Evolutionary conservation across 1,140 invertebrate species (phyloP).

Genomic region (Pseudomyrmex pallidus): DNA sequence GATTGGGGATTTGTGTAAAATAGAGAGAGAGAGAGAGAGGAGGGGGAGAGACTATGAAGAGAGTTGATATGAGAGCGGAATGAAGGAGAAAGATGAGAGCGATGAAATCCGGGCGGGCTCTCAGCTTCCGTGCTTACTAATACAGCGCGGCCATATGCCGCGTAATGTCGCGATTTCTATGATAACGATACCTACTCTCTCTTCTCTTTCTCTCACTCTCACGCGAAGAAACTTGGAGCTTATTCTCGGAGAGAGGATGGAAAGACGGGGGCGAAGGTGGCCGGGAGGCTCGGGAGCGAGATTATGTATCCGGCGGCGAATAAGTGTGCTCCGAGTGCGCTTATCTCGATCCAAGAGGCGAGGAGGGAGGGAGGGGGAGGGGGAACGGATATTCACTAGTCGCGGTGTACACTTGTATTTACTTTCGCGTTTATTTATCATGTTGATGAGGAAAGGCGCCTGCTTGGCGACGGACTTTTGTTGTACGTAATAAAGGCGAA

Average conservation of each 20-base stretch:
- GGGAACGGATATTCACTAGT: constrained; percentile 38
- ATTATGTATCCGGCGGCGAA: constrained; percentile 59
- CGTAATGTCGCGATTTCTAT: constrained; percentile 77
- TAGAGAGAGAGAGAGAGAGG: not conserved
- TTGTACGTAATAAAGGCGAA: not conserved
- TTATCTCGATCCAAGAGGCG: constrained; percentile 63
- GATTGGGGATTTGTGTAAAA: not conserved
- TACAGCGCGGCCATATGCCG: constrained; percentile 67
- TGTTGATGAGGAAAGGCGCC: constrained; percentile 51
- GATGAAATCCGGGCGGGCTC: constrained; percentile 61
- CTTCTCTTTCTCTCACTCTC: constrained; percentile 7
- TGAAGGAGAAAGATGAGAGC: constrained; percentile 35
- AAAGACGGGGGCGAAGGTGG: not conserved
- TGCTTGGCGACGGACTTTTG: constrained; percentile 5
- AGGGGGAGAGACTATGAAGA: not conserved
- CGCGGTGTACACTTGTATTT: constrained; percentile 44
- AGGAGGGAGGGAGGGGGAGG: too few species aligned
- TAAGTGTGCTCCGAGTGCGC: constrained; percentile 51
- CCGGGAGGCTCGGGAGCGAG: constrained; percentile 4
- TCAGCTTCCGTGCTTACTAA: constrained; percentile 66
- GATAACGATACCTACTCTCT: constrained; percentile 63
- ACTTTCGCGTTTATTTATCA: constrained; percentile 66
- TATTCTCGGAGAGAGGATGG: not conserved
- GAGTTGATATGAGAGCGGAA: not conserved
- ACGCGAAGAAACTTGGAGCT: constrained; percentile 21